A percentile compares a stretch with the other conserved stretches of the same genome.
phyloP scores from a whole-genome alignment of 2,113 vertebrate genomes.

The Cyanistes caeruleus region DNA sequence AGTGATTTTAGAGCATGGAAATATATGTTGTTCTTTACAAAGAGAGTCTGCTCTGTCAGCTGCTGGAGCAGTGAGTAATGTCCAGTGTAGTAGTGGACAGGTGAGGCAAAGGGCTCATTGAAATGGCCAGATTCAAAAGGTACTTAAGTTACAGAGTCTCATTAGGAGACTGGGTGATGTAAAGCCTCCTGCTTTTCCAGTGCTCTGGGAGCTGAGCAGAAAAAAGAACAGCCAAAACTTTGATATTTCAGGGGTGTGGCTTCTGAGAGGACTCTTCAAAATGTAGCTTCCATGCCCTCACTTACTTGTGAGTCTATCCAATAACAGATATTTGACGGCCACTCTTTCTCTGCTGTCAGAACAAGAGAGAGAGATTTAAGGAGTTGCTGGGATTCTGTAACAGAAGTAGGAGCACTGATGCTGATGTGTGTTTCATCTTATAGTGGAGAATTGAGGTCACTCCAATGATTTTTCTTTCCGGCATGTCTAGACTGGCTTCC shows the following conservation, averaged over 20 bases:
- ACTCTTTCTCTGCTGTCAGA: background rate
- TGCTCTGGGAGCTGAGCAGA: background rate
- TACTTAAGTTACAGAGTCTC: background rate
- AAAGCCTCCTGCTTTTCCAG: background rate
- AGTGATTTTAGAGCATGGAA: background rate
- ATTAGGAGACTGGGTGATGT: background rate
- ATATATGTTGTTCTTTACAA: background rate
- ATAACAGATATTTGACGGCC: background rate
- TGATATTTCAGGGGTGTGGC: background rate
- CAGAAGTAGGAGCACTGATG: background rate
- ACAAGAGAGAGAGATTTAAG: background rate
- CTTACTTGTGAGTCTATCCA: background rate
- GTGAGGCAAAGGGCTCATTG: background rate
- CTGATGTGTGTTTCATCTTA: background rate
- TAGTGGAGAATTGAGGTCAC: constrained; percentile 31
- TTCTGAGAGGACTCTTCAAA: background rate
- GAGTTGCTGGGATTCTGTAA: background rate
- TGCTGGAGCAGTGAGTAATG: background rate
- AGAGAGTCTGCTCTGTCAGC: background rate
- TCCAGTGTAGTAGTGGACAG: background rate
- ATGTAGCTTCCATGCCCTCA: background rate
- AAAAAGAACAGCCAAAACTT: background rate
- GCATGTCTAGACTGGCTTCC: constrained; percentile 62
- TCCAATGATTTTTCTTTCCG: constrained; percentile 24
- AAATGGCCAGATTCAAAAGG: background rate